phyloP scores from a whole-genome alignment of 2,888 invertebrate genomes.

The Hirtodrosophila histrioides region DNA sequence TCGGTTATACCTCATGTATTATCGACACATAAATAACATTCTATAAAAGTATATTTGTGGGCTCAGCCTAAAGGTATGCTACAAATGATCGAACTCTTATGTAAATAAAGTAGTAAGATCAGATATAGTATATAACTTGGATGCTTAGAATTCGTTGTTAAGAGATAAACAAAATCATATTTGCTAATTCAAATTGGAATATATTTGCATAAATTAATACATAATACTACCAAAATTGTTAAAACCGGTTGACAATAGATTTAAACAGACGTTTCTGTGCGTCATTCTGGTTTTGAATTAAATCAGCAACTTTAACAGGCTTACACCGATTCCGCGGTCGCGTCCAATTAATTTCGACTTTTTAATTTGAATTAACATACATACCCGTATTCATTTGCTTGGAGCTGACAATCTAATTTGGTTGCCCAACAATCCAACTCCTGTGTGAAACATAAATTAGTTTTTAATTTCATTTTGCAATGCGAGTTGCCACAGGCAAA shows the following conservation, averaged over 20 bases:
- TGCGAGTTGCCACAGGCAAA: conserved; percentile 16
- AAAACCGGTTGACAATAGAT: too few relatives aligned
- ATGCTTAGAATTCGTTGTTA: too few relatives aligned
- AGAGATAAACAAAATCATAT: too few relatives aligned
- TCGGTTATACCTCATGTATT: too few relatives aligned
- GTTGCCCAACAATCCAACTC: conserved; percentile 31
- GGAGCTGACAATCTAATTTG: conserved; percentile 28
- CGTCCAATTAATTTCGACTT: conserved; percentile 14
- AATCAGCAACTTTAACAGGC: not conserved
- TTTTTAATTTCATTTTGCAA: conserved; percentile 59
- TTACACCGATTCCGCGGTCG: not conserved
- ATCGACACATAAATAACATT: too few relatives aligned
- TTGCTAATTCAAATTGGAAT: not conserved
- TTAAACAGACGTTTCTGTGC: too few relatives aligned
- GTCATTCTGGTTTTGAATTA: too few relatives aligned
- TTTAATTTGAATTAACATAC: conserved; percentile 57
- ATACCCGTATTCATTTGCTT: conserved; percentile 26
- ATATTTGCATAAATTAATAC: too few relatives aligned
- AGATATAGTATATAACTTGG: too few relatives aligned
- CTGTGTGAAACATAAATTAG: conserved; percentile 47
- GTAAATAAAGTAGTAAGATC: too few relatives aligned
- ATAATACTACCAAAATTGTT: too few relatives aligned
- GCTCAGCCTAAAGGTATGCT: conserved; percentile 18
- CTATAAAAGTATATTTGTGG: not conserved
- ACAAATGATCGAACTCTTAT: not conserved